Evolutionary conservation across 2,888 invertebrate species (phyloP), one percentile per base, ranked within the genome.

Genomic region (Dysmachus trigonus): DNA sequence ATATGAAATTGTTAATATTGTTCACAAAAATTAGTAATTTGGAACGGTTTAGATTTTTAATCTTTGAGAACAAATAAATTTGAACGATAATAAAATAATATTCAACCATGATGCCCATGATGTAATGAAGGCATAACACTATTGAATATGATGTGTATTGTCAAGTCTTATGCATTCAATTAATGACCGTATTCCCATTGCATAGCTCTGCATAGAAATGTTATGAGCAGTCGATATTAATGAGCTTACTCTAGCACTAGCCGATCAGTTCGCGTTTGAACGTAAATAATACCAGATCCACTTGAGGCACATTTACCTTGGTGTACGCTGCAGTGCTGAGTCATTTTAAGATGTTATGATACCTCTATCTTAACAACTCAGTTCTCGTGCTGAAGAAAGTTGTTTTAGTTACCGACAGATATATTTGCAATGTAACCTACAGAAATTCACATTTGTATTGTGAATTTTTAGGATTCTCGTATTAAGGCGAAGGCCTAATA

Each of bases 61-160:
- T 41, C 15, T 10, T 41, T 41, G 2, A 13, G 3, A 41, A 41
- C 13, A 3, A 41, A 41, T 41, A 41, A 13, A 41, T 13, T 15
- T 41, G 13, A 41, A 41, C 13, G 10, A 86, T 86, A 88, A 47
- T 47, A n/a, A 47, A 47, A n/a, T 47, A 47, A 47, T 47, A 47
- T 47, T 15, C 47, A 47, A n/a, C n/a, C 15, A n/a, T 1, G 5
- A n/a, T 47, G n/a, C 6, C 47, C 15, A 6, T 47, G 47, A 47
- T 47, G 47, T 1, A 47, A 47, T 6, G n/a, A 15, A 47, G 6
- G 47, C 18, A 47, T 47, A 47, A 47, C 47, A 1, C 47, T 47
- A 47, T 47, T 47, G 47, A 47, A n/a, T 47, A n/a, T n/a, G n/a
- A n/a, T n/a, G n/a, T n/a, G n/a, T n/a, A 4, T n/a, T 18, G 18